Conservation (phyloP, 2,888 invertebrate genomes). For the Amblyjoppa fuscipennis region DNA sequence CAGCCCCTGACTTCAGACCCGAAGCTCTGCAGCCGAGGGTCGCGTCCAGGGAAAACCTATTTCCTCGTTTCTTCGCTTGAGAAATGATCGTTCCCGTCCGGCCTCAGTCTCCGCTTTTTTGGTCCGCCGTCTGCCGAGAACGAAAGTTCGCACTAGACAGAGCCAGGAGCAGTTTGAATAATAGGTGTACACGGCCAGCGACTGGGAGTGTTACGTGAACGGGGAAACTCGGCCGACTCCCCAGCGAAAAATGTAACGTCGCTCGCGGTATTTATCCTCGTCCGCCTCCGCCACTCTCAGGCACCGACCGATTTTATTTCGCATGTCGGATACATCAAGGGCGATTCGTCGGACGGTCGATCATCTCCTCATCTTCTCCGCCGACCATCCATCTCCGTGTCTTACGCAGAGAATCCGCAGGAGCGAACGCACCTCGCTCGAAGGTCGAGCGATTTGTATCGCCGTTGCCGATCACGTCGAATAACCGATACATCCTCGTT, state of each 20-base stretch:
- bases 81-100: conserved; percentile 61
- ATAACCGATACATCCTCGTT: background rate
- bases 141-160: conserved; percentile 17
- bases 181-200: conserved; percentile 8
- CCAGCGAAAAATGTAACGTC: conserved; percentile 17
- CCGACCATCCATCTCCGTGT: conserved; percentile 11
- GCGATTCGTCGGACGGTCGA: conserved; percentile 19
- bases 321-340: conserved; percentile 28
- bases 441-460: conserved; percentile 3
- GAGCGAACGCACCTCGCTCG: background rate
- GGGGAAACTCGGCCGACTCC: conserved; percentile 29
- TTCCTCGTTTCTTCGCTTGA: conserved; percentile 60
- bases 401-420: background rate
- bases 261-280: conserved; percentile 23
- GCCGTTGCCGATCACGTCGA: background rate
- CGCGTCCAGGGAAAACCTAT: conserved; percentile 52
- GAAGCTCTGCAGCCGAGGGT: conserved; percentile 18
- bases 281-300: conserved; percentile 18
- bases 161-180: conserved; percentile 17
- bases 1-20: background rate
- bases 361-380: background rate
- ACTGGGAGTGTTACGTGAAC: conserved; percentile 27
- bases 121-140: conserved; percentile 14
- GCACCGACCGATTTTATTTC: conserved; percentile 25
- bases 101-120: conserved; percentile 39